Percentiles rank a stretch among this genome's conserved stretches.
These are phyloP conservation scores for Argya squamiceps DNA, from an alignment of 2,797 vertebrate species.

Conservation along the genomic window DNA sequence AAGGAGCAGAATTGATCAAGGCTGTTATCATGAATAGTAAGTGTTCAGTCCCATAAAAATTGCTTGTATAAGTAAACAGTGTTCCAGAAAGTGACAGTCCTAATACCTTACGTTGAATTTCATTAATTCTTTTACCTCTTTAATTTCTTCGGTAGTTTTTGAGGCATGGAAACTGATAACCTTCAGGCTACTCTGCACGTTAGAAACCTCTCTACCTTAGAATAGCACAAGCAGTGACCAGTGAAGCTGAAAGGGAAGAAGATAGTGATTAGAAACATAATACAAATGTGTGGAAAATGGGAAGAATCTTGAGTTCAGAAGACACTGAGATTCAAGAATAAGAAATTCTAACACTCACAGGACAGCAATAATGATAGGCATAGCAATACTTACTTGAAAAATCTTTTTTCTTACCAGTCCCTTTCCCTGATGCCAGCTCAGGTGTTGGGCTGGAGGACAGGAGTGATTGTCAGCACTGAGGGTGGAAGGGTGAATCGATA, in stretches of 20 bases:
- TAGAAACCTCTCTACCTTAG: not conserved
- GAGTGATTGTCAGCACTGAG: not conserved
- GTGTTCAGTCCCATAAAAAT: slow-evolving; percentile 12
- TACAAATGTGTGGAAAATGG: not conserved
- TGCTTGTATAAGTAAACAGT: slow-evolving; percentile 24
- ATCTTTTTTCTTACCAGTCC: not conserved
- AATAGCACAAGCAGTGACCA: not conserved
- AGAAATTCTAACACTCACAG: not conserved
- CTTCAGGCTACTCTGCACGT: not conserved
- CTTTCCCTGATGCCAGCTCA: not conserved
- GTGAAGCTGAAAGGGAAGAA: slow-evolving; percentile 1
- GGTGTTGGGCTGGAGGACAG: not conserved
- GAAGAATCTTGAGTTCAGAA: not conserved
- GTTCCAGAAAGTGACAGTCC: not conserved
- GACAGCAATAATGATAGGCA: not conserved
- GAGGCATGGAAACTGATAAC: not conserved
- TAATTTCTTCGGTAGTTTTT: slow-evolving; percentile 18
- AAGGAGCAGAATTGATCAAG: slow-evolving; percentile 7
- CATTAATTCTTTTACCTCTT: not conserved
- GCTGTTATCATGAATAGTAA: not conserved
- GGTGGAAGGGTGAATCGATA: not conserved
- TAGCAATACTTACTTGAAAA: not conserved
- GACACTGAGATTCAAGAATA: not conserved
- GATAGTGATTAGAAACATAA: slow-evolving; percentile 17
- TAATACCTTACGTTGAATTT: not conserved